A percentile compares a stretch with the other conserved stretches of the same genome.
phyloP scores from a whole-genome alignment of 2,888 invertebrate genomes.

The Habrosyne pyritoides region DNA sequence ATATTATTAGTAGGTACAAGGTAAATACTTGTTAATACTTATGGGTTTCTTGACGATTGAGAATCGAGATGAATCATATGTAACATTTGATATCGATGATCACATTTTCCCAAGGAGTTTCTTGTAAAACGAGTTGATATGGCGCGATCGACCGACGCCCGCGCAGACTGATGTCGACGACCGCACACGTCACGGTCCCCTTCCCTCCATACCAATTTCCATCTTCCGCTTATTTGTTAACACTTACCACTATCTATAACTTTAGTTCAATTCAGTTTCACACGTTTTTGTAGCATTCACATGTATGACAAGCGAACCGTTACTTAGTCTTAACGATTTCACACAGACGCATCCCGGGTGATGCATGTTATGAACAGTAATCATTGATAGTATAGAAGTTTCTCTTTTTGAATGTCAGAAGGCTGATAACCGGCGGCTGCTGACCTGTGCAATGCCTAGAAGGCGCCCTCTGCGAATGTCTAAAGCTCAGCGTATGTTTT shows the following conservation, averaged over 20 bases:
- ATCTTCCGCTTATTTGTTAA: constrained; percentile 35
- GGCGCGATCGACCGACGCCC: constrained; percentile 30
- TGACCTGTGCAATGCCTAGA: too few relatives aligned
- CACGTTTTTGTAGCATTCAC: constrained; percentile 50
- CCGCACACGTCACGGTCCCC: constrained; percentile 45
- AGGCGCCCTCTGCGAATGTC: too few relatives aligned
- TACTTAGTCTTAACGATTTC: constrained; percentile 30
- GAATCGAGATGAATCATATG: constrained; percentile 41
- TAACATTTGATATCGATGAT: constrained; percentile 29
- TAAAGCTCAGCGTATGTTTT: too few relatives aligned
- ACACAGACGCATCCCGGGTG: not conserved
- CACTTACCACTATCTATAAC: constrained; percentile 26
- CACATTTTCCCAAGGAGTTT: constrained; percentile 45
- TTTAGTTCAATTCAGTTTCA: constrained; percentile 42
- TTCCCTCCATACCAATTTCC: constrained; percentile 27
- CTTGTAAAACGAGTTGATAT: constrained; percentile 36
- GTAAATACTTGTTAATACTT: constrained; percentile 11
- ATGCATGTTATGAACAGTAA: constrained; percentile 4
- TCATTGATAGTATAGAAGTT: not conserved
- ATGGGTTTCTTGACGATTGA: constrained; percentile 11
- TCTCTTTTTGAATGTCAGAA: too few relatives aligned
- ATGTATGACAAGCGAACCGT: constrained; percentile 46
- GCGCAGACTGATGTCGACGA: constrained; percentile 49
- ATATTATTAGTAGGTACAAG: not conserved
- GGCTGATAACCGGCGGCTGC: too few relatives aligned